These are phyloP conservation scores for Macaca mulatta DNA, from an alignment of 2,113 vertebrate genomes.

Conservation along the genomic window DNA sequence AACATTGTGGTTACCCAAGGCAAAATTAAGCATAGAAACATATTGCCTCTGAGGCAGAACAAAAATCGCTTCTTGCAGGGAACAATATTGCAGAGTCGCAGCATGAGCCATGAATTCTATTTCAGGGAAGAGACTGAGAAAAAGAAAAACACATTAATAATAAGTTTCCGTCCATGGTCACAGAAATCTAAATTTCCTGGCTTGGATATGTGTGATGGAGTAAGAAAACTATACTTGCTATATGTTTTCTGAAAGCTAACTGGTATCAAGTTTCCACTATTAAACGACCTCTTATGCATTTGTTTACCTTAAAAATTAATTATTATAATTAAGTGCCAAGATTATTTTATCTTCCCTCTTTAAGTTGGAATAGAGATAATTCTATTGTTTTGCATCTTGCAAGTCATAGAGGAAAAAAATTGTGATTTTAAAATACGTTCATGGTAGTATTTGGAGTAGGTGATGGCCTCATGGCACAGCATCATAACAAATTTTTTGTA, in stretches of 20 bases:
- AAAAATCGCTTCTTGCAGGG: slow-evolving; percentile 82
- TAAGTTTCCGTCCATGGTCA: slow-evolving; percentile 76
- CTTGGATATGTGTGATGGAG: background rate
- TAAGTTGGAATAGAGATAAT: background rate
- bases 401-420: background rate
- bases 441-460: background rate
- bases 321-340: background rate
- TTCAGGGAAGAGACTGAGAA: slow-evolving; percentile 68
- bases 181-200: slow-evolving; percentile 69
- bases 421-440: slow-evolving; percentile 8
- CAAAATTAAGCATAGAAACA: slow-evolving; percentile 86
- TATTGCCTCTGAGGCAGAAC: slow-evolving; percentile 82
- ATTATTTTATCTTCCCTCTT: background rate
- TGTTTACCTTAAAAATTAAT: slow-evolving; percentile 13
- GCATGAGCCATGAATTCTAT: slow-evolving; percentile 82
- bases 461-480: background rate
- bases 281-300: background rate
- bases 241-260: background rate
- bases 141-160: slow-evolving; percentile 82
- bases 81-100: slow-evolving; percentile 82
- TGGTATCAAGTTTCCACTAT: background rate
- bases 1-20: slow-evolving; percentile 79
- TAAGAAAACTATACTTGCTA: background rate
- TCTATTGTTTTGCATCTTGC: background rate
- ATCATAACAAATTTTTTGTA: slow-evolving; percentile 31